Evolutionary conservation across 2,797 vertebrate species (phyloP).

Genomic region (Decapterus maruadsi): DNA sequence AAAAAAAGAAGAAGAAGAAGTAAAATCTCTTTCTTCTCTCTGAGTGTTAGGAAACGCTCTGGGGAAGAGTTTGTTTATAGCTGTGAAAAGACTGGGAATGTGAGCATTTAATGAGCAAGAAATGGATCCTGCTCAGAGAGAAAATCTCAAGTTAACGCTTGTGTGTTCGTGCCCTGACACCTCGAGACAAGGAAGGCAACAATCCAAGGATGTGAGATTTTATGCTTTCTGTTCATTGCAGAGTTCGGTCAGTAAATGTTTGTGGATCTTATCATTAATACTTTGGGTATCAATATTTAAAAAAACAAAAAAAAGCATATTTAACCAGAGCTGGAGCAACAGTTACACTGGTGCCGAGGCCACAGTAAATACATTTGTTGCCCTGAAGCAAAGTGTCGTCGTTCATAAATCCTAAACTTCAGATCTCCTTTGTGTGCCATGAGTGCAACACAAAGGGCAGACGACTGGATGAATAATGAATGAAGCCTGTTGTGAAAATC

Average conservation of each 20-base stretch:
- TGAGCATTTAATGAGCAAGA: conserved; percentile 66
- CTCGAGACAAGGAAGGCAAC: no score
- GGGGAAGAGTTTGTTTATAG: conserved; percentile 71
- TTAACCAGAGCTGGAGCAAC: not conserved
- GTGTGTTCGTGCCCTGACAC: not conserved
- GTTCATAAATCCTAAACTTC: conserved; percentile 23
- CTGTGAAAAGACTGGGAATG: conserved; percentile 54
- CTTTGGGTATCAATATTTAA: conserved; percentile 2
- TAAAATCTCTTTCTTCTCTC: not conserved
- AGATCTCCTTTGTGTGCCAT: conserved; percentile 35
- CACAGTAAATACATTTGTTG: conserved; percentile 19
- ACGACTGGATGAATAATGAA: conserved; percentile 56
- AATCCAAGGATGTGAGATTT: not conserved
- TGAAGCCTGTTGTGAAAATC: conserved; percentile 42
- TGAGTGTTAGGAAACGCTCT: conserved; percentile 46
- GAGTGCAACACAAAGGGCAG: conserved; percentile 34
- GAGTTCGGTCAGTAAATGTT: not conserved
- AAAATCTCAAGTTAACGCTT: conserved; percentile 30
- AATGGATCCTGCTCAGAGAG: conserved; percentile 41
- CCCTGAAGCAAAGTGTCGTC: not conserved
- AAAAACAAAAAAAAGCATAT: conserved; percentile 10
- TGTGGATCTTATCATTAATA: conserved; percentile 14
- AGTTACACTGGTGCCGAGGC: conserved; percentile 1
- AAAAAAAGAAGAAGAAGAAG: conserved; percentile 1
- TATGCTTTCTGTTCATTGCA: not conserved